A percentile compares a stretch with the other conserved stretches of the same genome.
Conservation (phyloP, 2,888 invertebrate species). For the Apamea sordens region DNA sequence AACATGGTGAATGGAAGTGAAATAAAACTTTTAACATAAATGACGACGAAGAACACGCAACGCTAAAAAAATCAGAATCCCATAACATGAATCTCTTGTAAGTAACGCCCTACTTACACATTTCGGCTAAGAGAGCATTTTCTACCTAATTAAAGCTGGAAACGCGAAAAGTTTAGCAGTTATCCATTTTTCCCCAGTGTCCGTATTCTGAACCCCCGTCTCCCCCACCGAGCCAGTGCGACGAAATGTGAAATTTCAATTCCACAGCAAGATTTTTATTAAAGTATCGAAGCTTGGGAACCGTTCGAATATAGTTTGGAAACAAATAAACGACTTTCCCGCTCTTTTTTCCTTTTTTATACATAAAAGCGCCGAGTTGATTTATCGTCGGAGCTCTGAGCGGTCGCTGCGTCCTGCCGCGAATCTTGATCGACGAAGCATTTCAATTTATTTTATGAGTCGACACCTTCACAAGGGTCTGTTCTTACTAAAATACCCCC, state of each 20-base stretch:
- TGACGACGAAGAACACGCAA: not conserved
- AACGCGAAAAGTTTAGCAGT: conserved; percentile 73
- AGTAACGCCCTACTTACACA: conserved; percentile 57
- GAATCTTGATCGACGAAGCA: conserved; percentile 87
- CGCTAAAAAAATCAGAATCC: conserved; percentile 20
- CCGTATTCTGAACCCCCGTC: conserved; percentile 56
- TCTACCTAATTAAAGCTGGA: conserved; percentile 75
- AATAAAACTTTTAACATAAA: not conserved
- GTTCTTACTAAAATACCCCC: conserved; percentile 75
- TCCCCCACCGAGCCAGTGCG: conserved; percentile 71
- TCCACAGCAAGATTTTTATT: conserved; percentile 83
- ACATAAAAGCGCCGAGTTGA: conserved; percentile 88
- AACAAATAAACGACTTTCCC: conserved; percentile 88
- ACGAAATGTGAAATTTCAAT: conserved; percentile 86
- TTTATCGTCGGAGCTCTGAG: conserved; percentile 83
- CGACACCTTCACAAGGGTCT: conserved; percentile 81
- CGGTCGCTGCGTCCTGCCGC: conserved; percentile 82
- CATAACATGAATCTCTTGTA: conserved; percentile 45
- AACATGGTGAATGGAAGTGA: not conserved
- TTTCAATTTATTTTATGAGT: conserved; percentile 89
- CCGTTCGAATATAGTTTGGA: conserved; percentile 86
- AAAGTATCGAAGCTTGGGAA: conserved; percentile 79
- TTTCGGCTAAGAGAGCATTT: conserved; percentile 66
- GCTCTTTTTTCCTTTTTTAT: conserved; percentile 83
- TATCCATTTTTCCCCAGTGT: conserved; percentile 73